Evolutionary conservation across 2,113 vertebrate genomes (phyloP).

Genomic region (Zosterops lateralis): DNA sequence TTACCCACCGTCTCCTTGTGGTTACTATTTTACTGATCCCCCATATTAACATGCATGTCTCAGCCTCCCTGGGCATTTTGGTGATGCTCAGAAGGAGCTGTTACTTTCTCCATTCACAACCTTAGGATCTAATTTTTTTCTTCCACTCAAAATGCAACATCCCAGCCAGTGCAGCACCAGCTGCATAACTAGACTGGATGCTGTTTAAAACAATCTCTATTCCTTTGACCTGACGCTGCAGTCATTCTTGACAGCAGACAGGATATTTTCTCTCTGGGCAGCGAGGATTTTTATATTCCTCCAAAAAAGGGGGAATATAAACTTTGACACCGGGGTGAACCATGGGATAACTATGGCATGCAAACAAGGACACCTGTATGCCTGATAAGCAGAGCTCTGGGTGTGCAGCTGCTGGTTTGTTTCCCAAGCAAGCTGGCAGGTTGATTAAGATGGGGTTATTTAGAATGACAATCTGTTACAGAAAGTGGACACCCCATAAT

Average conservation of each 20-base stretch:
- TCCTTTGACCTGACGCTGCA: background rate
- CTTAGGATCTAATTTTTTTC: background rate
- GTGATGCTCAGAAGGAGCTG: background rate
- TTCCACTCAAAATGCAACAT: background rate
- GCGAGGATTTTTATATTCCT: background rate
- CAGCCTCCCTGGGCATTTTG: fast-evolving
- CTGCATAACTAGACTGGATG: background rate
- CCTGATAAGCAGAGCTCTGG: background rate
- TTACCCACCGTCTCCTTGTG: background rate
- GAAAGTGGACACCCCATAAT: conserved; percentile 12
- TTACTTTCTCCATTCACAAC: background rate
- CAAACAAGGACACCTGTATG: background rate
- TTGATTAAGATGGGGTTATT: conserved; percentile 24
- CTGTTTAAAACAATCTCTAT: background rate
- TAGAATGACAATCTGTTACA: conserved; percentile 17
- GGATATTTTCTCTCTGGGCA: background rate
- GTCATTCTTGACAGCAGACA: background rate
- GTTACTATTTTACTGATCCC: background rate
- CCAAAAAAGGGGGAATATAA: too few species aligned
- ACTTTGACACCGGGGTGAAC: background rate
- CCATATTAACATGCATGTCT: fast-evolving
- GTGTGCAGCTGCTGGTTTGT: conserved; percentile 3
- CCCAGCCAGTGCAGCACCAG: background rate
- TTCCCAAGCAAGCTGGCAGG: conserved; percentile 7
- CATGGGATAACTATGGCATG: background rate